Evolutionary conservation across 2,888 invertebrate genomes (phyloP), one percentile per base, ranked within the genome.

Genomic region (Nemotelus nigrinus): DNA sequence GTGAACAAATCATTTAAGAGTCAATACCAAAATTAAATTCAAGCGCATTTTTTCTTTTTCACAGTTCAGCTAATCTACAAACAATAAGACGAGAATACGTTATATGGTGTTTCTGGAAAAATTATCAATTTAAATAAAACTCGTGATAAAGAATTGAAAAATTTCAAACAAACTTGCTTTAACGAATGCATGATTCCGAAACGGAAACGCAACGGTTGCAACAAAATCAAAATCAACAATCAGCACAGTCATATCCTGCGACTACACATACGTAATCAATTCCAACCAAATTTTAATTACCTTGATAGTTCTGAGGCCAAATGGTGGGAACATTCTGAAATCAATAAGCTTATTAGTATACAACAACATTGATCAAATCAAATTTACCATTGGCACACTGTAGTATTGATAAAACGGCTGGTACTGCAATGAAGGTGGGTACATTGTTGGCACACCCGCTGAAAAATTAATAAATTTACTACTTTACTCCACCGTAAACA

Each of bases 371-470:
- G 58, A 63, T 43, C 41, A 10, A 48, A 47, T 53, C 43, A 63
- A 25, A 25, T 67, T 80, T 81, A 88, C 87, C 87, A 87, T 88
- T 86, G 87, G 87, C 85, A 88, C 87, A 83, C 88, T 87, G 84
- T 88, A 87, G 84, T 88, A 88, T 83, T 88, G 87, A 85, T 87
- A 87, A 83, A 87, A 87, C 85, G 87, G 87, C 84, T 87, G 87
- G 85, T 87, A 87, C 85, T 87, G 87, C 87, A 88, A 87, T 82
- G 88, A 87, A 84, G 88, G 87, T 86, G 87, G 87, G 85, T 87
- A 88, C 83, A 88, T 83, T 83, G 87, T 85, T 86, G 88, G 87
- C 83, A 87, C 86, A 82, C 87, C 87, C 84, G 86, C 85, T 82
- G 84, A 84, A 84, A 45, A 8, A 72, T 72, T 50, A 39, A 60